Evolutionary conservation across 2,113 vertebrate species (phyloP), one percentile per base, ranked within the genome.

Genomic region (Vimba vimba): DNA sequence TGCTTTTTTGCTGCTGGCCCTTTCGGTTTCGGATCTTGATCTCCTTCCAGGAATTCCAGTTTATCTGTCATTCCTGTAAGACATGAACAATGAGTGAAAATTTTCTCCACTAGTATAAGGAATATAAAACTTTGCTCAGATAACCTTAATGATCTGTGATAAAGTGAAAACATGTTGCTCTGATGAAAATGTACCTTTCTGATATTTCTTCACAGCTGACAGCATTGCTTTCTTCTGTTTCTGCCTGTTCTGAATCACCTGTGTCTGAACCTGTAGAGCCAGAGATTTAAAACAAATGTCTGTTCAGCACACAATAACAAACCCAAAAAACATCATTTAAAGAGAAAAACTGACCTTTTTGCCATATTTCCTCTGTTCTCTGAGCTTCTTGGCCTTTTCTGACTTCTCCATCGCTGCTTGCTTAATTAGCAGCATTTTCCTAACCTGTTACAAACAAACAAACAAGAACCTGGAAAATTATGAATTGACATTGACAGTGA

Each of bases 211-310:
- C 25, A 99, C 96, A 79, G 97, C 95, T 0, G 92, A 91, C 95
- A 99, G 96, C 97, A 99, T 97, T 4, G 96, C 95, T 76, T 96
- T 95, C 91, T 99, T 99, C 92, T 98, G 97, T 84, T 94, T 97
- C 90, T 99, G 98, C 83, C 98, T 97, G 93, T 95, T 98, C 92
- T 99, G 98, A 76, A 99, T 94, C 84, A 99, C 94, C 86, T 99
- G 96, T 47, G 94, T 91, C 96, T 99, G 98, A 64, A 99, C 97
- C 98, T 99, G 86, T 13, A 36, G 91, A 33, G 75, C 92, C 71
- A 84, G 2, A 91, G 0, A 78, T 33, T 11, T 73, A 57, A 78
- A 15, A 25, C 15, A 25, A 36, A 1, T 43, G 2, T 71, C 36
- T 12, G 68, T 43, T 2, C 21, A n/a, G 23, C 4, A 43, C 4